Base-by-base conservation (phyloP, 2,797 vertebrate species). In the Tapirus indicus region DNA sequence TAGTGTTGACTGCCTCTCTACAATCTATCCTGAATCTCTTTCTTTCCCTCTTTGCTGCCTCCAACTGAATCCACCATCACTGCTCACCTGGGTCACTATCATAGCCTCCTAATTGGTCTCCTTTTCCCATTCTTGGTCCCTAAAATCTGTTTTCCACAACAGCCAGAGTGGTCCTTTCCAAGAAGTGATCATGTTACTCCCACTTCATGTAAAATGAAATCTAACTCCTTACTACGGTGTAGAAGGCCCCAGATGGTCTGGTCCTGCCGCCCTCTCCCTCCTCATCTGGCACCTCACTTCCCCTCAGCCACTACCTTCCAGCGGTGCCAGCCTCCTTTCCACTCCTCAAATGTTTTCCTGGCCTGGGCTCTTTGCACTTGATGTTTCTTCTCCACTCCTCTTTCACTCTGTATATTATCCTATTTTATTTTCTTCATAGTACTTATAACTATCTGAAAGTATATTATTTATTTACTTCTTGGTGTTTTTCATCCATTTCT, bases 251-350 rank as follows among this genome's bases (percentile, higher is more conserved):
- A 1, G 0, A 21, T 29, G 79, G 77, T 17, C 69, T 17, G 54
- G 58, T 13, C 35, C 49, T 7, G 23, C 32, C 54, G n/a, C 23
- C n/a, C 10, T 21, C 27, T 27, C 78, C 60, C 16, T 1, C 32
- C 10, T 0, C 38, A 18, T 20, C 6, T 2, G 25, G 7, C 8
- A 2, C 32, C 41, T 14, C 1, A 13, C 16, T 7, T 56, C n/a
- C 41, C 41, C 14, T 20, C 32, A 3, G 41, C 7, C 7, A 18
- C 10, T 35, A 1, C 9, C 0, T 10, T 21, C 14, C 14, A 52
- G 87, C 38, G 60, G 4, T 27, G 1, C 80, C 10, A 5, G 32
- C 52, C 79, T 56, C 79, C 77, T 79, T 12, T 47, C 60, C 21
- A 18, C 56, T 54, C 68, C 23, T 54, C 21, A 4, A 62, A 77